Conservation (phyloP, 1,140 invertebrate genomes). For the Chionoecetes opilio region DNA sequence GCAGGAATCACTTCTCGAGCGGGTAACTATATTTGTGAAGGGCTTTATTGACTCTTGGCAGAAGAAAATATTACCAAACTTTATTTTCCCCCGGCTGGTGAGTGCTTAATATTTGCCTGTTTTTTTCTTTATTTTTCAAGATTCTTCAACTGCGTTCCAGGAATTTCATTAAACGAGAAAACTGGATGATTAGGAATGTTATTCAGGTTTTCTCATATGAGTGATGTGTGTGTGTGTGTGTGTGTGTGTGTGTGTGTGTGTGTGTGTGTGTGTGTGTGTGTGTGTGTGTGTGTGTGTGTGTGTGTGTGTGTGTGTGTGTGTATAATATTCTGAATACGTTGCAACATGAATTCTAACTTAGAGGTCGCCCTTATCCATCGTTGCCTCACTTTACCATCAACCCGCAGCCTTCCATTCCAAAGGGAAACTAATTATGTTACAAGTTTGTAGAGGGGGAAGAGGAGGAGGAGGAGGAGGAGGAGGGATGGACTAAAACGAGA, state of each 20-base stretch:
- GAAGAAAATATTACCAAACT: not conserved
- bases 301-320: slow-evolving; percentile 4
- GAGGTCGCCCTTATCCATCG: not conserved
- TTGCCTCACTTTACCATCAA: not conserved
- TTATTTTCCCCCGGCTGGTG: not conserved
- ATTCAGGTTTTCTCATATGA: no score
- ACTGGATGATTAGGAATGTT: not conserved
- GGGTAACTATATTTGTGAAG: not conserved
- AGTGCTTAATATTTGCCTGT: not conserved
- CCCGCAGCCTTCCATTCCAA: no score
- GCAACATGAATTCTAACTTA: not conserved
- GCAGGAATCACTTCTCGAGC: not conserved
- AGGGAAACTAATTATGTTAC: slow-evolving; percentile 25
- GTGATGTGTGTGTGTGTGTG: not conserved
- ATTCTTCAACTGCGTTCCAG: no score
- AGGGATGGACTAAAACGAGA: not conserved
- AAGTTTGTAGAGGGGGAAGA: not conserved
- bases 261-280: slow-evolving; percentile 4
- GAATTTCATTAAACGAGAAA: not conserved
- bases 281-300: slow-evolving; percentile 4
- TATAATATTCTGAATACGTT: not conserved
- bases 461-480: not conserved
- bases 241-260: slow-evolving; percentile 1
- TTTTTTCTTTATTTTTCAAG: not conserved
- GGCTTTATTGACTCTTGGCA: not conserved